Conservation (phyloP, 1,140 invertebrate genomes). For the Drosophila nikananu region DNA sequence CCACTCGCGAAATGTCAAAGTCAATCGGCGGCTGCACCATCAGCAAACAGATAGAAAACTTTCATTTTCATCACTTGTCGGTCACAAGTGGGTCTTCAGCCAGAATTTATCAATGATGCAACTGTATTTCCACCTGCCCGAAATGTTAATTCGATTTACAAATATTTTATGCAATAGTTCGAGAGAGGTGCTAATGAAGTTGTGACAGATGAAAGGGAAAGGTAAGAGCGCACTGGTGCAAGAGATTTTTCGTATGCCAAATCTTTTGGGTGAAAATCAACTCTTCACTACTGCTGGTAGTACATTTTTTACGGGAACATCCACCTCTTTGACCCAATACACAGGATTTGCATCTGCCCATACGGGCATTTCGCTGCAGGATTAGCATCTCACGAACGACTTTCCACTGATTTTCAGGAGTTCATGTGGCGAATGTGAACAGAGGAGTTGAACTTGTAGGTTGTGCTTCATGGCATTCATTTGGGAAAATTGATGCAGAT, state of each 20-base stretch:
- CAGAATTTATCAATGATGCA: constrained; percentile 67
- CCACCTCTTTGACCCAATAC: background rate
- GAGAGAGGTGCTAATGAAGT: constrained; percentile 52
- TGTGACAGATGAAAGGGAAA: constrained; percentile 22
- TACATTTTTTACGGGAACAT: constrained; percentile 13
- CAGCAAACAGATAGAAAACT: constrained; percentile 65
- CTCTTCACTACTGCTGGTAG: constrained; percentile 4
- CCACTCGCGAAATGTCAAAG: constrained; percentile 60
- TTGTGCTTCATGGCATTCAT: constrained; percentile 21
- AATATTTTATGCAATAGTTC: constrained; percentile 45
- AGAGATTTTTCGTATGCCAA: background rate
- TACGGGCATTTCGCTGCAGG: constrained; percentile 18
- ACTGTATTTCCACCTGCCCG: constrained; percentile 37
- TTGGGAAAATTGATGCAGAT: constrained; percentile 15
- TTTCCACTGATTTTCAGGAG: constrained; percentile 35
- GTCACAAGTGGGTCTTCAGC: constrained; percentile 2
- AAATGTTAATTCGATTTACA: constrained; percentile 60
- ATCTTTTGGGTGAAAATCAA: constrained; percentile 5
- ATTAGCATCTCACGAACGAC: constrained; percentile 51
- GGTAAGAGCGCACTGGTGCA: constrained; percentile 11
- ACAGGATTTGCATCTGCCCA: constrained; percentile 43
- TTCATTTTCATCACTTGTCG: constrained; percentile 54
- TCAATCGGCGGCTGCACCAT: constrained; percentile 33
- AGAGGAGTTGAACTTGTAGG: constrained; percentile 22
- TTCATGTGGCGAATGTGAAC: constrained; percentile 9